phyloP scores from a whole-genome alignment of 2,797 vertebrate species.

The Tolypeutes matacus region DNA sequence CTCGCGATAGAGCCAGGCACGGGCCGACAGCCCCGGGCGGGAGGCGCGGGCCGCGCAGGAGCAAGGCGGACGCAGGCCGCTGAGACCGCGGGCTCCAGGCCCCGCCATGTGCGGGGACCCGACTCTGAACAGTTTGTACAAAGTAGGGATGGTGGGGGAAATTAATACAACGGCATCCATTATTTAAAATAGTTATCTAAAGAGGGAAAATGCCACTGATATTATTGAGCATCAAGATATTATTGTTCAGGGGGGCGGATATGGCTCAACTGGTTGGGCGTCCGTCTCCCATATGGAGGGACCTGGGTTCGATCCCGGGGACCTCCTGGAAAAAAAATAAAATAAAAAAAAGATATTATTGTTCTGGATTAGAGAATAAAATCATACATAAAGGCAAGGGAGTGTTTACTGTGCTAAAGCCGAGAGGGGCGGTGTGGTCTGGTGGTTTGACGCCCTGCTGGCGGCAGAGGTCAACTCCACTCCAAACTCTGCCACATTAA shows the following conservation, averaged over 20 bases:
- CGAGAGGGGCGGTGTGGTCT: background rate
- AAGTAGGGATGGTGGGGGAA: background rate
- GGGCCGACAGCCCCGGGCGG: too few relatives aligned
- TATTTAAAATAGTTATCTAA: conserved; percentile 12
- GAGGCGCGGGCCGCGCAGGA: too few relatives aligned
- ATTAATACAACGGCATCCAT: background rate
- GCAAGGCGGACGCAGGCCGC: too few relatives aligned
- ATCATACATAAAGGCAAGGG: background rate
- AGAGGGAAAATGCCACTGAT: background rate
- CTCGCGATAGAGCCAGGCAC: too few relatives aligned
- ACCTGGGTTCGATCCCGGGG: too few relatives aligned
- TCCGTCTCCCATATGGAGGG: too few relatives aligned
- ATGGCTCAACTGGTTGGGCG: too few relatives aligned
- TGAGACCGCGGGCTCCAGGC: too few relatives aligned
- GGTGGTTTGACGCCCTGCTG: background rate
- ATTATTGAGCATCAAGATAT: background rate
- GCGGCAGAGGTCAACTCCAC: background rate
- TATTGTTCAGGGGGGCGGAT: too few relatives aligned
- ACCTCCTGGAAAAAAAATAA: too few relatives aligned
- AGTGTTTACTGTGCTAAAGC: background rate
- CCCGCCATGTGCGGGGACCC: too few relatives aligned
- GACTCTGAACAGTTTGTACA: background rate
- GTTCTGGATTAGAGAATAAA: background rate
- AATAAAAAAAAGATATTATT: background rate
- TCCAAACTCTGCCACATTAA: background rate